Evolutionary conservation across 2,113 vertebrate species (phyloP), one percentile per base, ranked within the genome.

Genomic region (Hippotragus niger): DNA sequence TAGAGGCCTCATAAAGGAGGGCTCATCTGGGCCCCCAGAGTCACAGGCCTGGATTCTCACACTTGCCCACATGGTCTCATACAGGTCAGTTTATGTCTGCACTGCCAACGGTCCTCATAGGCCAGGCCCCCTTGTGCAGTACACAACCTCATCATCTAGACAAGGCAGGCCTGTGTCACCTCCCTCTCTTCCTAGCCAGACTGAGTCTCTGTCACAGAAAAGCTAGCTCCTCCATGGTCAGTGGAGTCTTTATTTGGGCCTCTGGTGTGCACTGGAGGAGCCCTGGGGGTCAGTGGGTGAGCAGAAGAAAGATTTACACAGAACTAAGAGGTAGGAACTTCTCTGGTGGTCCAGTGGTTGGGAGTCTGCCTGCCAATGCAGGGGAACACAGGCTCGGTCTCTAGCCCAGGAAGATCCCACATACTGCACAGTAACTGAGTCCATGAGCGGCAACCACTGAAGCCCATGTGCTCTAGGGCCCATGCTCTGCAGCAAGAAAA

Each of bases 221-320:
- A 1, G 5, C 62, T 31, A 58, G 84, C 33, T 83, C 29, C 76
- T 90, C 64, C 31, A 9, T 8, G 36, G 29, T 36, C n/a, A 8
- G 6, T 14, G 53, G 60, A 16, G 17, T 47, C 47, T 91, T 40
- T 7, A 2, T 76, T 55, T 78, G 8, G 3, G 62, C 29, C 50
- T 50, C 52, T 86, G 11, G 2, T 16, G 3, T 3, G 31, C n/a
- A 1, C 43, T 14, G 3, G 31, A 43, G 19, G 50, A 40, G 36
- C 16, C 6, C 11, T 0, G 1, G 25, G 52, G 57, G 1, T 9
- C 53, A 15, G 25, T 9, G 57, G 40, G 21, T 29, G 2, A 78
- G 89, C 36, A 16, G 58, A 8, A 52, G 21, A 67, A 43, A 62
- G 50, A 86, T 23, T 74, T 12, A 25, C 25, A 71, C 21, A 95